Evolutionary conservation across 2,888 invertebrate genomes (phyloP).

Genomic region (Eubasilissa splendida): DNA sequence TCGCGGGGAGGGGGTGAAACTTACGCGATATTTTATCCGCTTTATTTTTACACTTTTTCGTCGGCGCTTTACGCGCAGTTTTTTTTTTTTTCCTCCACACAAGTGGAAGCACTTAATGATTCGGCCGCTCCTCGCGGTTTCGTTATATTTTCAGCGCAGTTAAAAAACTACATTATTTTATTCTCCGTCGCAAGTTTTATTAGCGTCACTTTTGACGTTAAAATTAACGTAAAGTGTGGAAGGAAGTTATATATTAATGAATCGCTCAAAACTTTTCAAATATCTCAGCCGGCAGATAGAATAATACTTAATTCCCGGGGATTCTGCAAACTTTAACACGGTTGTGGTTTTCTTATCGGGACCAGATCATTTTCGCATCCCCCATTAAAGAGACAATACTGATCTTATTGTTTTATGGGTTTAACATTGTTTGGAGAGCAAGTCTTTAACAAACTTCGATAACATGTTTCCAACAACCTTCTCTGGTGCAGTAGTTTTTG

Average conservation of each 20-base stretch:
- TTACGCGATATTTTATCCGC: constrained; percentile 23
- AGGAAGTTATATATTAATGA: constrained; percentile 24
- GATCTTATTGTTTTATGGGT: no score
- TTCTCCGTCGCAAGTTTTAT: constrained; percentile 12
- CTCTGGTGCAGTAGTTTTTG: no score
- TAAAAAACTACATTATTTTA: neutral
- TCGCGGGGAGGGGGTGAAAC: constrained; percentile 10
- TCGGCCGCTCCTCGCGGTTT: constrained; percentile 13
- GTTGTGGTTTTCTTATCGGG: no score
- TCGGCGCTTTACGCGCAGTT: constrained; percentile 11
- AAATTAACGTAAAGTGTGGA: constrained; percentile 19
- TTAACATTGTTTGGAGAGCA: no score
- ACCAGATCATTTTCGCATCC: neutral
- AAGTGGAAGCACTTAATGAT: constrained; percentile 32
- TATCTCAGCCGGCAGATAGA: constrained; percentile 16
- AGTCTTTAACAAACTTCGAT: no score
- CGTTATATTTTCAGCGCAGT: neutral
- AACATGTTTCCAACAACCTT: no score
- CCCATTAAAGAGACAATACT: no score
- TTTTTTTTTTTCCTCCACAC: constrained; percentile 16
- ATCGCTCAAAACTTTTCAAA: constrained; percentile 22
- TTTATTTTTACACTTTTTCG: constrained; percentile 26
- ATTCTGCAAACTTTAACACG: neutral
- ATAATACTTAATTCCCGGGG: neutral
- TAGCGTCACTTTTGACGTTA: constrained; percentile 4